Conservation (phyloP, 92 coral and sea anemone species). For the Heteractis magnifica region DNA sequence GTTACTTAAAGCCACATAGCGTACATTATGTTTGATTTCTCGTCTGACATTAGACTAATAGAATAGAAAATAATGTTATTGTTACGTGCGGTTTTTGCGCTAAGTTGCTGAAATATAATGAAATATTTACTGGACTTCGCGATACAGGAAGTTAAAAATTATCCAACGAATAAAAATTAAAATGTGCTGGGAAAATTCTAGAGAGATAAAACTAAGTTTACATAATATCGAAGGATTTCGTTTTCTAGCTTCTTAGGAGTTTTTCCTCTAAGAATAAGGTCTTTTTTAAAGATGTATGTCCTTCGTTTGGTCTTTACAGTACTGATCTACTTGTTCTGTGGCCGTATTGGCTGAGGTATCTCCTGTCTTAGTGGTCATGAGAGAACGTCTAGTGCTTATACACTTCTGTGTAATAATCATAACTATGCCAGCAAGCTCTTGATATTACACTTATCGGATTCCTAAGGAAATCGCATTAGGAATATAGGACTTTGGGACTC, state of each 20-base stretch:
- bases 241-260: neutral
- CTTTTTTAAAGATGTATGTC: too few species aligned
- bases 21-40: neutral
- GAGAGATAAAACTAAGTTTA: neutral
- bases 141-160: neutral
- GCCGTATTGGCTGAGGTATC: neutral
- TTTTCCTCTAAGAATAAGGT: neutral
- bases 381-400: neutral
- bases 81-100: neutral
- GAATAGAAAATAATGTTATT: neutral
- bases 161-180: neutral
- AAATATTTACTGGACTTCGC: neutral
- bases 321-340: neutral
- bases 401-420: neutral
- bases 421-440: neutral
- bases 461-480: constrained; percentile 21
- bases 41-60: neutral
- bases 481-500: constrained; percentile 15
- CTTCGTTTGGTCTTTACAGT: neutral
- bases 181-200: neutral
- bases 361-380: neutral
- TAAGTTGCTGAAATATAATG: neutral
- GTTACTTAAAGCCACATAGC: neutral
- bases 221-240: too few species aligned
- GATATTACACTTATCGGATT: neutral